A percentile compares a stretch with the other conserved stretches of the same genome.
Conservation (phyloP, 2,888 invertebrate species). For the Protophormia terraenovae region DNA sequence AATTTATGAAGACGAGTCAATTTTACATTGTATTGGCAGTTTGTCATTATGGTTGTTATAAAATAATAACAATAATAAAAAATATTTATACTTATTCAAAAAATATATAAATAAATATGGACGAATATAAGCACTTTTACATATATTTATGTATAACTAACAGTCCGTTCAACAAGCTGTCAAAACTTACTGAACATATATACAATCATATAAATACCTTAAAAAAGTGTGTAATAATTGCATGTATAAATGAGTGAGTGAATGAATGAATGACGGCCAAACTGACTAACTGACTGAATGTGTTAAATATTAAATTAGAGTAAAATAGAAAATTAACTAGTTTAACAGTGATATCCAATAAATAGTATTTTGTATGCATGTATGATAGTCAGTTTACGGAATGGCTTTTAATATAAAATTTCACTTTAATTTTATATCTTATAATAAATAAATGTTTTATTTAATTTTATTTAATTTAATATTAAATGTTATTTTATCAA, state of each 20-base stretch:
- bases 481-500: background rate
- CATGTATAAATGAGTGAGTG: constrained; percentile 16
- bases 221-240: background rate
- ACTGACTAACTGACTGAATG: background rate
- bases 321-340: constrained; percentile 78
- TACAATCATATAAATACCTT: background rate
- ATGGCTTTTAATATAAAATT: background rate
- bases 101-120: background rate
- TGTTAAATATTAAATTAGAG: constrained; percentile 73
- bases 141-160: background rate
- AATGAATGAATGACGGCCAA: background rate
- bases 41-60: background rate
- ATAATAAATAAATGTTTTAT: constrained; percentile 72
- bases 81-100: background rate
- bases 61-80: background rate
- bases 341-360: constrained; percentile 67
- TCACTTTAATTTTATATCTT: constrained; percentile 10
- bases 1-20: background rate
- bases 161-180: background rate
- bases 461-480: constrained; percentile 70
- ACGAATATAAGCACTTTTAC: background rate
- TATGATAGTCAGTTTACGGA: no score
- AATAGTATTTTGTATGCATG: background rate
- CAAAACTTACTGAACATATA: constrained; percentile 3
- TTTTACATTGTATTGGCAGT: background rate